These are phyloP conservation scores for Amiota communis DNA, from an alignment of 2,888 invertebrate species.

Conservation along the genomic window DNA sequence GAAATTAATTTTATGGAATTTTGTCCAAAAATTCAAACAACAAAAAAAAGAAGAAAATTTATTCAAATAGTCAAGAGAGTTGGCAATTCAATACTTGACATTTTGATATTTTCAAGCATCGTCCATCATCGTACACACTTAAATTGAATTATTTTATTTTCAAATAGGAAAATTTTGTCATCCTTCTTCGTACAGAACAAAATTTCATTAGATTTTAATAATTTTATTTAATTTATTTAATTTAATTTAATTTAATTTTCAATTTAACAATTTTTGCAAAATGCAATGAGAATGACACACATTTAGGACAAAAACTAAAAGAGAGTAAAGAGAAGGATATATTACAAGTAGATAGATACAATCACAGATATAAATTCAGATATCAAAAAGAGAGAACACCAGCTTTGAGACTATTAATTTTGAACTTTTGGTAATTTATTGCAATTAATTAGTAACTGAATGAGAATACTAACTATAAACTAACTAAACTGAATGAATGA, in stretches of 20 bases:
- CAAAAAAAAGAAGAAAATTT: not conserved
- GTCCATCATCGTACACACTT: not conserved
- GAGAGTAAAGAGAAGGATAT: too few species aligned
- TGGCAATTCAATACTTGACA: too few species aligned
- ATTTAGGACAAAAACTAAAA: too few species aligned
- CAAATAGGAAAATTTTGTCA: not conserved
- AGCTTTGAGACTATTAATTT: slow-evolving; percentile 38
- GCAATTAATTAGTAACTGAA: slow-evolving; percentile 50
- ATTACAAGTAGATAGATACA: too few species aligned
- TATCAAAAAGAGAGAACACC: too few species aligned
- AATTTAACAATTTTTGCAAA: slow-evolving; percentile 55
- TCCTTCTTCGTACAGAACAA: not conserved
- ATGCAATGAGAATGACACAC: not conserved
- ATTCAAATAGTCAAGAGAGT: too few species aligned
- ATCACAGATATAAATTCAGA: too few species aligned
- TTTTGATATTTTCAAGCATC: not conserved
- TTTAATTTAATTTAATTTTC: slow-evolving; percentile 34
- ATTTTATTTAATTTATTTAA: too few species aligned
- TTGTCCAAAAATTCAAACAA: slow-evolving; percentile 53
- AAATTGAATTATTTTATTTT: slow-evolving; percentile 7
- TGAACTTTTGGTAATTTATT: slow-evolving; percentile 38
- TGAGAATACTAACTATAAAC: too few species aligned
- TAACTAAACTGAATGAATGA: too few species aligned
- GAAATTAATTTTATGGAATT: slow-evolving; percentile 62
- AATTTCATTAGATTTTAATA: not conserved